Conservation (phyloP, 2,797 vertebrate species). For the Leptoclinus maculatus region DNA sequence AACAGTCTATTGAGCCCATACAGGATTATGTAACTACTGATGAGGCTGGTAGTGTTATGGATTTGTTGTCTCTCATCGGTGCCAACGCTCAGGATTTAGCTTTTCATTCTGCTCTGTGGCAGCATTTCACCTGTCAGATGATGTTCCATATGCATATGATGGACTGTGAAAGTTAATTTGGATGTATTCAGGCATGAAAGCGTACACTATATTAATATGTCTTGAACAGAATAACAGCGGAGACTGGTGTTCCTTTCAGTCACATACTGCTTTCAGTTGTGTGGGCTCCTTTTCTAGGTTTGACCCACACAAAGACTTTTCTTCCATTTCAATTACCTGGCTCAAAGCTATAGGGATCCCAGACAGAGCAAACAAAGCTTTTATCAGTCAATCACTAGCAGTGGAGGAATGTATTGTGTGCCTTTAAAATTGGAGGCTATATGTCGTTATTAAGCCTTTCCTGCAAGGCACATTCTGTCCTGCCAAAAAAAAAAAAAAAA, state of each 20-base stretch:
- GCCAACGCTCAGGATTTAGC: slow-evolving; percentile 51
- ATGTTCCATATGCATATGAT: slow-evolving; percentile 36
- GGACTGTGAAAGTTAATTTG: slow-evolving; percentile 45
- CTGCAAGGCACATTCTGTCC: slow-evolving; percentile 44
- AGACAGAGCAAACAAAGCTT: slow-evolving; percentile 65
- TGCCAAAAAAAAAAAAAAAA: slow-evolving; percentile 17
- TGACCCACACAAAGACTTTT: slow-evolving; percentile 48
- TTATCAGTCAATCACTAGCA: slow-evolving; percentile 67
- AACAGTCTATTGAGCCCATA: slow-evolving; percentile 47
- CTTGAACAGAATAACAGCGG: not conserved
- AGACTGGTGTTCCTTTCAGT: slow-evolving; percentile 31
- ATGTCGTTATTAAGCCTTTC: slow-evolving; percentile 56
- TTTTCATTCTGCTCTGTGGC: slow-evolving; percentile 43
- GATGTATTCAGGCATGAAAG: slow-evolving; percentile 32
- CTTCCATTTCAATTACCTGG: slow-evolving; percentile 59
- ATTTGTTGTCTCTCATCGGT: slow-evolving; percentile 54
- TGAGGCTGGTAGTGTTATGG: slow-evolving; percentile 38
- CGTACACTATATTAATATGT: slow-evolving; percentile 21
- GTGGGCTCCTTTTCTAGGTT: slow-evolving; percentile 38
- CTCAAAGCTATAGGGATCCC: slow-evolving; percentile 61
- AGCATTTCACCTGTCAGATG: slow-evolving; percentile 49
- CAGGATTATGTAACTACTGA: slow-evolving; percentile 54
- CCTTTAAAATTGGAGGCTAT: slow-evolving; percentile 62
- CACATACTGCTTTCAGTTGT: slow-evolving; percentile 29
- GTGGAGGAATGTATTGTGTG: slow-evolving; percentile 51